These are phyloP conservation scores for Caradrina clavipalpis DNA, from an alignment of 2,888 invertebrate species.

Conservation along the genomic window DNA sequence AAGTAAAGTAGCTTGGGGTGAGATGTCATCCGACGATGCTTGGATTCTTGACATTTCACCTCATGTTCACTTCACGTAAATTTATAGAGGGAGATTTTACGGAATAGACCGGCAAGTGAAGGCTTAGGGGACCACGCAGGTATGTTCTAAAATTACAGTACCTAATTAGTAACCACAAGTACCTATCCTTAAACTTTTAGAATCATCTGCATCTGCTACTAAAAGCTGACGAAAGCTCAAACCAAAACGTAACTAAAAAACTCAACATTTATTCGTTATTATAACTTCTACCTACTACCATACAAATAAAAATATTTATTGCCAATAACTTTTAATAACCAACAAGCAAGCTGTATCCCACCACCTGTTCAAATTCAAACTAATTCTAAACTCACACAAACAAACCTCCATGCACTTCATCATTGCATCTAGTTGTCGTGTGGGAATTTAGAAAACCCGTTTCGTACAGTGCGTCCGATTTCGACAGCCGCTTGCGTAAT, in stretches of 20 bases:
- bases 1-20: too few relatives aligned
- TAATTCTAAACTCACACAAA: conserved; percentile 32
- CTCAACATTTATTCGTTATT: conserved; percentile 6
- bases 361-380: conserved; percentile 40
- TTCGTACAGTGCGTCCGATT: conserved; percentile 64
- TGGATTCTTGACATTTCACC: too few relatives aligned
- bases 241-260: conserved; percentile 1
- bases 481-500: conserved; percentile 70
- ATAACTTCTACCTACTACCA: not conserved
- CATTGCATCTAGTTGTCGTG: conserved; percentile 64
- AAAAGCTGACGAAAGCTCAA: conserved; percentile 2
- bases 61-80: too few relatives aligned
- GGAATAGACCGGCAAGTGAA: not conserved
- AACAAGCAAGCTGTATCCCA: conserved; percentile 33
- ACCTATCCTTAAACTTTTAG: not conserved
- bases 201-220: not conserved
- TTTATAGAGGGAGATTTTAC: not conserved
- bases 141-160: not conserved
- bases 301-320: conserved; percentile 14
- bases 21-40: too few relatives aligned
- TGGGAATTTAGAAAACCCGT: conserved; percentile 74
- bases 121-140: not conserved
- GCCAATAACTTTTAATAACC: conserved; percentile 35
- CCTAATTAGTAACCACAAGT: not conserved
- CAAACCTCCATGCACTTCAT: conserved; percentile 58